phyloP scores from a whole-genome alignment of 2,113 vertebrate species.

The Fulmarus glacialis region DNA sequence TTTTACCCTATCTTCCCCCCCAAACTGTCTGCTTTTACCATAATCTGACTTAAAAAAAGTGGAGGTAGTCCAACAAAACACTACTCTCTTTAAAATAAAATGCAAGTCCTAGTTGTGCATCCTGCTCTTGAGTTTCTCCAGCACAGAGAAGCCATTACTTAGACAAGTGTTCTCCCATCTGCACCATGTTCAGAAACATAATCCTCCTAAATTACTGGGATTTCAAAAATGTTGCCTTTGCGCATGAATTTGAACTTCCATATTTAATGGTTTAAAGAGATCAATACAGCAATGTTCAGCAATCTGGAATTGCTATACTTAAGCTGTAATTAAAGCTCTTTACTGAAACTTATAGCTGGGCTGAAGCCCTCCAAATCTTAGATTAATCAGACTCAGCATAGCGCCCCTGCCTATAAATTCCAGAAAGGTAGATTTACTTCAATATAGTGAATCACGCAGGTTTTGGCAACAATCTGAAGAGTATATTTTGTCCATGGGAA shows the following conservation, averaged over 20 bases:
- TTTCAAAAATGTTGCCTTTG: conserved; percentile 25
- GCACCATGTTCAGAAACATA: background rate
- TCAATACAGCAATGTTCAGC: conserved; percentile 15
- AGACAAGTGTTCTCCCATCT: background rate
- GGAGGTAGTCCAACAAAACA: background rate
- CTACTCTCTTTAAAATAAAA: background rate
- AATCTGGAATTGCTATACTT: conserved; percentile 32
- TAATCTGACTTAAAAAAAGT: background rate
- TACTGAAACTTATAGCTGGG: conserved; percentile 39
- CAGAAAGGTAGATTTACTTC: conserved; percentile 32
- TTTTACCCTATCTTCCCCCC: background rate
- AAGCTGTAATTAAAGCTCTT: conserved; percentile 53
- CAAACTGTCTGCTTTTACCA: background rate
- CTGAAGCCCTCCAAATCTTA: conserved; percentile 51
- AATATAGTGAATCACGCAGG: background rate
- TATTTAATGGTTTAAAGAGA: conserved; percentile 52
- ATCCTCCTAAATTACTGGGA: background rate
- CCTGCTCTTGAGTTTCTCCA: background rate
- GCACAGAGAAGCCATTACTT: background rate
- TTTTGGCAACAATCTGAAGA: conserved; percentile 19
- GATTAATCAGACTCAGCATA: conserved; percentile 45
- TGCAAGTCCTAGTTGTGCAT: background rate
- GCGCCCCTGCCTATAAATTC: background rate
- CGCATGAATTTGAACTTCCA: conserved; percentile 44
- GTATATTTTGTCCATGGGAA: background rate